Percentiles rank a stretch among this genome's conserved stretches.
Conservation (phyloP, 2,888 invertebrate genomes). For the Salticus scenicus region DNA sequence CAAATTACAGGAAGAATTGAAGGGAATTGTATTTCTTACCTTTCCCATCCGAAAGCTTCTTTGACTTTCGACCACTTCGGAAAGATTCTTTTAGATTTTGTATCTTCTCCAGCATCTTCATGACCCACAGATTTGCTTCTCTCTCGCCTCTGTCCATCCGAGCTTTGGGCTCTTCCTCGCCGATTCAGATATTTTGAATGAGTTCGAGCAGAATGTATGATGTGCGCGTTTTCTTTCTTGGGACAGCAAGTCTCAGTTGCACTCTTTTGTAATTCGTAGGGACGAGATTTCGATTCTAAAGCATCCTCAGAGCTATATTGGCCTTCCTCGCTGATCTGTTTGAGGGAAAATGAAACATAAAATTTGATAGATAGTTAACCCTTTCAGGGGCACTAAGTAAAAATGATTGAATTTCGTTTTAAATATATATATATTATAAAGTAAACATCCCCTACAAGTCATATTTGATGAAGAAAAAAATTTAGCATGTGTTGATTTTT, state of each 20-base stretch:
- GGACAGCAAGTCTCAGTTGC: conserved; percentile 46
- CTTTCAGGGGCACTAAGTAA: too few relatives aligned
- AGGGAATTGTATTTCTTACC: conserved; percentile 8
- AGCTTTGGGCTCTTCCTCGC: conserved; percentile 11
- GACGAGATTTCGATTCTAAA: background rate
- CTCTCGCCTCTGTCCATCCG: conserved; percentile 76
- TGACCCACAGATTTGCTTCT: conserved; percentile 83
- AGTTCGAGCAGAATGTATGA: background rate
- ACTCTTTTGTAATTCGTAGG: conserved; percentile 46
- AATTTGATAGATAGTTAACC: too few relatives aligned
- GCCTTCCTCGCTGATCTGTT: conserved; percentile 39
- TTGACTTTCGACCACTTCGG: conserved; percentile 92
- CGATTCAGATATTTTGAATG: conserved; percentile 36
- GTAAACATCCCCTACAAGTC: too few relatives aligned
- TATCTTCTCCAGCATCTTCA: conserved; percentile 77
- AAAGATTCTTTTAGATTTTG: conserved; percentile 76
- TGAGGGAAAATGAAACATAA: too few relatives aligned
- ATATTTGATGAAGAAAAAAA: too few relatives aligned
- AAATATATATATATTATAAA: too few relatives aligned
- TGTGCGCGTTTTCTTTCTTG: background rate
- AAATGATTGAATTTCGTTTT: too few relatives aligned
- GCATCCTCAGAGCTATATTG: conserved; percentile 32
- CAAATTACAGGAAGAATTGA: too few relatives aligned
- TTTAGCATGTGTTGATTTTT: too few relatives aligned
- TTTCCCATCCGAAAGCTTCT: conserved; percentile 84